A percentile compares a stretch with the other conserved stretches of the same genome.
Evolutionary conservation across 2,888 invertebrate species (phyloP).

Genomic region (Barypeithes pellucidus): DNA sequence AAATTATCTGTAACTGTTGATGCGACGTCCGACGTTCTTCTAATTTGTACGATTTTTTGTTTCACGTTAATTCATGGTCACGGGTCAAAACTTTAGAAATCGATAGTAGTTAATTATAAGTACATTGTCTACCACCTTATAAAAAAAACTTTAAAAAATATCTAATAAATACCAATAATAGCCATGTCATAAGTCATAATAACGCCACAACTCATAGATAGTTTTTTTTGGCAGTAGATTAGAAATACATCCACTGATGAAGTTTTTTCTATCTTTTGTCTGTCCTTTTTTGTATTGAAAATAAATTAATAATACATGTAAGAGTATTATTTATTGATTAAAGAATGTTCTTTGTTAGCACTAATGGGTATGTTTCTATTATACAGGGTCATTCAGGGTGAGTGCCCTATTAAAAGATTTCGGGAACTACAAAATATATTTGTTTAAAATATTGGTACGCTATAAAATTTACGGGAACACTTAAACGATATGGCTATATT

Average conservation of each 20-base stretch:
- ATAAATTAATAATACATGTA: constrained; percentile 13
- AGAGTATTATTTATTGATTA: constrained; percentile 4
- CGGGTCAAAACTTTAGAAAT: no score
- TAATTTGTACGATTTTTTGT: no score
- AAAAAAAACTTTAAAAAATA: constrained; percentile 6
- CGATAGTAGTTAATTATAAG: not conserved
- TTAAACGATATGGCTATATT: no score
- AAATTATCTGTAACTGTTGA: no score
- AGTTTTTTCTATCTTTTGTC: not conserved
- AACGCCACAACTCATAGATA: not conserved
- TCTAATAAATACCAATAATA: constrained; percentile 1
- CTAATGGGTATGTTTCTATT: constrained; percentile 3
- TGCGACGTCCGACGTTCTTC: no score
- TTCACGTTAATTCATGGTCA: no score
- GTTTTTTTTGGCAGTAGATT: not conserved
- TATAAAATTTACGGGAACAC: no score
- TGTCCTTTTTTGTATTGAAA: constrained; percentile 10
- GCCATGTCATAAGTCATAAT: not conserved
- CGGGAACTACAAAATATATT: no score
- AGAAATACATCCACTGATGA: constrained; percentile 1
- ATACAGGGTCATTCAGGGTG: no score
- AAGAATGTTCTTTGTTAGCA: constrained; percentile 17
- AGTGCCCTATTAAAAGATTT: no score
- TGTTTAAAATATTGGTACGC: no score
- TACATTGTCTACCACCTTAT: not conserved